These are phyloP conservation scores for Monochamus saltuarius DNA, from an alignment of 1,140 invertebrate species.

Conservation along the genomic window DNA sequence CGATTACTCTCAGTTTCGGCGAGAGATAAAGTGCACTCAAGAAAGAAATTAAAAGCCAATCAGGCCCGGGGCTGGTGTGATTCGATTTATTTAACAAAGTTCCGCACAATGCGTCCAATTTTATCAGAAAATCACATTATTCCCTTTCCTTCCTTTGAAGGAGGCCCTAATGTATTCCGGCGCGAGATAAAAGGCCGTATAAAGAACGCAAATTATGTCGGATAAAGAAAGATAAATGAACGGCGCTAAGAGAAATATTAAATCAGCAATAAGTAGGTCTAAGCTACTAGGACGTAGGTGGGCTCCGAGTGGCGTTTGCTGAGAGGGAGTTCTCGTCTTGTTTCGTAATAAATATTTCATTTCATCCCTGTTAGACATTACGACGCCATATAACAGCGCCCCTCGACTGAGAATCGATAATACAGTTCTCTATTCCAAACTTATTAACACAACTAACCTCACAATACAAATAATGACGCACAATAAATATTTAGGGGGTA, in stretches of 20 bases:
- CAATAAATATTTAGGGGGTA: too few relatives aligned
- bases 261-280: constrained; percentile 4
- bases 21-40: too few relatives aligned
- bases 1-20: too few relatives aligned
- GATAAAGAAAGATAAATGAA: constrained; percentile 10
- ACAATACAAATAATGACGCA: too few relatives aligned
- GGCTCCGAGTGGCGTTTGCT: too few relatives aligned
- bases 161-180: constrained; percentile 1
- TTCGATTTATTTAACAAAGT: constrained; percentile 1
- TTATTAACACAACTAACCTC: too few relatives aligned
- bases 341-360: too few relatives aligned
- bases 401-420: too few relatives aligned
- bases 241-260: constrained; percentile 4
- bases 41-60: constrained; percentile 1
- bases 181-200: constrained; percentile 10
- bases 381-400: too few relatives aligned
- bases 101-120: constrained; percentile 2
- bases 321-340: constrained; percentile 4
- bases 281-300: constrained; percentile 3
- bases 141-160: too few relatives aligned
- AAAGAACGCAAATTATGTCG: constrained; percentile 11
- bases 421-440: too few relatives aligned
- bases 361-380: too few relatives aligned
- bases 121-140: constrained; percentile 1
- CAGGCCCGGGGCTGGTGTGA: not conserved